These are phyloP conservation scores for Alouatta palliata DNA, from an alignment of 2,113 vertebrate genomes.

Conservation along the genomic window DNA sequence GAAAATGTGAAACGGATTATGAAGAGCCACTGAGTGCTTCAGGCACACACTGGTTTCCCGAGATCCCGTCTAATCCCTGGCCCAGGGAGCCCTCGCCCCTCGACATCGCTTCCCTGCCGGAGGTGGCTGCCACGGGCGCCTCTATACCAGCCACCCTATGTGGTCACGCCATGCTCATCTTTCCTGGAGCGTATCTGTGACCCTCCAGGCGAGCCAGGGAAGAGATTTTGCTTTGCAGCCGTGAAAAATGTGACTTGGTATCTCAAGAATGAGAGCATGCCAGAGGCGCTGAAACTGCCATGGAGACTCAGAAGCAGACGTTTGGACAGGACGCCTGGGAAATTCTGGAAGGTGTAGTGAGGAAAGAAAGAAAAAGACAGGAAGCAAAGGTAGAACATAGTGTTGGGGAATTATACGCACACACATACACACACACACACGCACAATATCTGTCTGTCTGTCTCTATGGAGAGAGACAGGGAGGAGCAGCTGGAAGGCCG, in stretches of 20 bases:
- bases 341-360: rapidly evolving
- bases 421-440: neutral
- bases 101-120: neutral
- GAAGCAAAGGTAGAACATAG: rapidly evolving
- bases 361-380: no score
- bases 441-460: no score
- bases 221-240: rapidly evolving
- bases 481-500: rapidly evolving
- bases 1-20: neutral
- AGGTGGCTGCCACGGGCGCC: neutral
- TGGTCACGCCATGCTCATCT: rapidly evolving
- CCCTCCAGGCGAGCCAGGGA: no score
- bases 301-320: rapidly evolving
- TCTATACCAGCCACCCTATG: neutral
- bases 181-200: neutral
- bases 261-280: neutral
- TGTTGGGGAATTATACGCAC: neutral
- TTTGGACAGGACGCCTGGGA: neutral
- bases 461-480: no score
- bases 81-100: neutral
- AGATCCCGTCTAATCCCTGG: neutral
- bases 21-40: constrained; percentile 34
- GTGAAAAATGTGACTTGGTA: neutral
- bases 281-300: rapidly evolving
- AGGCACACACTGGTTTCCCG: constrained; percentile 57